These are phyloP conservation scores for Phylloscopus trochilus DNA, from an alignment of 2,113 vertebrate species.

Conservation along the genomic window DNA sequence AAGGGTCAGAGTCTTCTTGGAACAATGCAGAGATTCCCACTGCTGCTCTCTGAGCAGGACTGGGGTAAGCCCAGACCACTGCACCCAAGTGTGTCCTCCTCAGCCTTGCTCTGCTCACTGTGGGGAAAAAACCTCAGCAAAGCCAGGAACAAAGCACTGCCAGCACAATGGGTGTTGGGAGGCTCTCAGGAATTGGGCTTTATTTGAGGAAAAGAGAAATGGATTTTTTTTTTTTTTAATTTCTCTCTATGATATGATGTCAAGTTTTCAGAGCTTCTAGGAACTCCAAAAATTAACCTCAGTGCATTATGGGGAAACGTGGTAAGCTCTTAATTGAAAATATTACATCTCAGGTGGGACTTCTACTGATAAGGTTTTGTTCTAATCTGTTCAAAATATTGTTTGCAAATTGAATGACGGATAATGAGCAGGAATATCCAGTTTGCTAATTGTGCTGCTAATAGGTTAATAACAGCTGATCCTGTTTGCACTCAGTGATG, in stretches of 20 bases:
- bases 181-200: background rate
- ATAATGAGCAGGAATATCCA: background rate
- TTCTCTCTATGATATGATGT: background rate
- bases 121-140: background rate
- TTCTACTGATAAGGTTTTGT: background rate
- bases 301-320: background rate
- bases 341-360: background rate
- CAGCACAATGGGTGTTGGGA: background rate
- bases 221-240: background rate
- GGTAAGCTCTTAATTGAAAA: background rate
- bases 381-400: background rate
- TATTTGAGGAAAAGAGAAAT: background rate
- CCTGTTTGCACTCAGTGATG: background rate
- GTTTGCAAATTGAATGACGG: background rate
- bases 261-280: background rate
- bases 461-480: constrained; percentile 1
- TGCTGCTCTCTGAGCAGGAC: background rate
- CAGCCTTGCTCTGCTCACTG: background rate
- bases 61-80: background rate
- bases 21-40: background rate
- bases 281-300: background rate
- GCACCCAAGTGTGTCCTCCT: background rate
- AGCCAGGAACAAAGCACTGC: background rate
- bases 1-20: background rate
- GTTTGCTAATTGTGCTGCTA: constrained; percentile 30